phyloP scores from a whole-genome alignment of 2,888 invertebrate species.

The Synergus itoensis region DNA sequence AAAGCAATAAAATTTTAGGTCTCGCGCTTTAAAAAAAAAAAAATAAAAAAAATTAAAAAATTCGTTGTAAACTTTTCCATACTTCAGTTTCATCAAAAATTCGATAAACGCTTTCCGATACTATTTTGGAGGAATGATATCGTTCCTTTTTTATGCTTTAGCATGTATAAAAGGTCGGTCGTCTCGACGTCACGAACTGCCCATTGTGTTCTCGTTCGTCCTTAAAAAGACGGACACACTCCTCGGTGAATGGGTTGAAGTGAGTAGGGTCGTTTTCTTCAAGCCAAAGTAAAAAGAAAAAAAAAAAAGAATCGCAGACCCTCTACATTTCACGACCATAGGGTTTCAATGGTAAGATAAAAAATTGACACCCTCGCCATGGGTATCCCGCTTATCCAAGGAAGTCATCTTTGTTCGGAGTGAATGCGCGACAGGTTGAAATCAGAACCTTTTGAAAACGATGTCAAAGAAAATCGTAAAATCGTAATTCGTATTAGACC shows the following conservation, averaged over 20 bases:
- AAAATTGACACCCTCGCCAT: constrained; percentile 47
- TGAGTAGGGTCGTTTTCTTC: constrained; percentile 24
- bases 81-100: background rate
- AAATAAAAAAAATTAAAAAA: background rate
- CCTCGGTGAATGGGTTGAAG: constrained; percentile 43
- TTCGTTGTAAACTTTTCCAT: too few species aligned
- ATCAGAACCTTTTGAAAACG: constrained; percentile 30
- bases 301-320: constrained; percentile 41
- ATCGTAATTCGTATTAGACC: constrained; percentile 10
- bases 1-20: background rate
- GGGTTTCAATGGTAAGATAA: constrained; percentile 39
- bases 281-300: constrained; percentile 37
- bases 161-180: constrained; percentile 42
- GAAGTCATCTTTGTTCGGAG: constrained; percentile 29
- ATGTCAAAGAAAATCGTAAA: constrained; percentile 18
- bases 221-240: constrained; percentile 48
- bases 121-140: constrained; percentile 1
- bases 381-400: constrained; percentile 20
- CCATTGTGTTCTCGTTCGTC: constrained; percentile 43
- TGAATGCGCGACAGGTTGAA: constrained; percentile 36
- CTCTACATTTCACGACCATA: constrained; percentile 40
- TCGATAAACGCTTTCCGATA: constrained; percentile 11
- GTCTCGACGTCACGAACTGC: constrained; percentile 47
- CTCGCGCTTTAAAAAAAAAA: too few species aligned
- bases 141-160: constrained; percentile 8